Conservation (phyloP, 2,113 vertebrate species). For the Saccopteryx bilineata region DNA sequence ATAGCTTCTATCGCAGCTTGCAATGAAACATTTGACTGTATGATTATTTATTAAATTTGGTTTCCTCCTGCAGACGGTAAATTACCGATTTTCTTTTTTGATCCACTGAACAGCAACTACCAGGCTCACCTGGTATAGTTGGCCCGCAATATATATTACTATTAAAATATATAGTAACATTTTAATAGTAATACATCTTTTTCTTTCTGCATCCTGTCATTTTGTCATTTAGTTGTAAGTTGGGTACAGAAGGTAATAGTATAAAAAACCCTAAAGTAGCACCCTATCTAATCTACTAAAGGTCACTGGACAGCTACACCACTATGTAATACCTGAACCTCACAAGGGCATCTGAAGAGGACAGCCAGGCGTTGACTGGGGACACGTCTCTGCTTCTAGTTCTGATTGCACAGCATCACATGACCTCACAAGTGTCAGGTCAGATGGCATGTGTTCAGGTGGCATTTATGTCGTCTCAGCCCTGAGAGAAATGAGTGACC, state of each 20-base stretch:
- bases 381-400: not conserved
- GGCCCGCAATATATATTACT: not conserved
- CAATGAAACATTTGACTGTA: not conserved
- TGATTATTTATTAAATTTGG: not conserved
- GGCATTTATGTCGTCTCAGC: not conserved
- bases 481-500: not conserved
- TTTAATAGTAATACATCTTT: not conserved
- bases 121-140: not conserved
- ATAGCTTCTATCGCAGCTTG: not conserved
- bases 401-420: not conserved
- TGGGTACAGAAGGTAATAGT: not conserved
- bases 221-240: not conserved
- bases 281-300: not conserved
- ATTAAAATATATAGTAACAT: no score
- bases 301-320: not conserved
- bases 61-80: not conserved
- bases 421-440: not conserved
- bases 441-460: not conserved
- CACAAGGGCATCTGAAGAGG: not conserved
- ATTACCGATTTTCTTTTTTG: not conserved
- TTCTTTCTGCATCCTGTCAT: not conserved
- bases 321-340: not conserved
- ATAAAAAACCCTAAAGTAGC: constrained; percentile 23
- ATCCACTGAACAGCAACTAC: not conserved
- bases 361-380: not conserved